Evolutionary conservation across 2,113 vertebrate genomes (phyloP).

Genomic region (Egretta garzetta): DNA sequence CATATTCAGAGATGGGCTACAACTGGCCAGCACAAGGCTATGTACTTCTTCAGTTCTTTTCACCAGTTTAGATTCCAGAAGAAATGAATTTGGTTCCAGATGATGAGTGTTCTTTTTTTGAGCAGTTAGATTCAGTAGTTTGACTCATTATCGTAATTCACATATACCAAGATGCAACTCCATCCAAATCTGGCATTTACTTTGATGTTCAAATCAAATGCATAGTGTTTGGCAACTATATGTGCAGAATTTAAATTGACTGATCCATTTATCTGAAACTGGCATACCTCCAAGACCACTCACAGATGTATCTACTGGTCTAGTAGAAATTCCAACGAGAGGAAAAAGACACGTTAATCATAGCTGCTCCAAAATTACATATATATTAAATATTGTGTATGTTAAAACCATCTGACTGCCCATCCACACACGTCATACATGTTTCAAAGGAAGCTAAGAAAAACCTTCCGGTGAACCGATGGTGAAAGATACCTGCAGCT

Average conservation of each 20-base stretch:
- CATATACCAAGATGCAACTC: constrained; percentile 29
- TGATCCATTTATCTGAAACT: constrained; percentile 51
- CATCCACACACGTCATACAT: background rate
- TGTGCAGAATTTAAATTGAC: constrained; percentile 49
- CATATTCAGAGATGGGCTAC: background rate
- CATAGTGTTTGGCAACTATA: constrained; percentile 52
- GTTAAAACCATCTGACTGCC: background rate
- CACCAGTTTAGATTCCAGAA: background rate
- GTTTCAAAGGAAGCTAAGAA: background rate
- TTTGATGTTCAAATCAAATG: constrained; percentile 55
- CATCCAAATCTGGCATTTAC: constrained; percentile 51
- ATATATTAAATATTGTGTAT: background rate
- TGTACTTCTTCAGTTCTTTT: background rate
- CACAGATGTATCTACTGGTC: constrained; percentile 35
- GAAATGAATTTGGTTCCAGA: constrained; percentile 6
- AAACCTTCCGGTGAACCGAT: background rate
- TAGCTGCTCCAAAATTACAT: background rate
- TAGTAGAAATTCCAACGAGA: background rate
- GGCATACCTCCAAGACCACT: constrained; percentile 20
- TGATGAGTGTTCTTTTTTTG: constrained; percentile 44
- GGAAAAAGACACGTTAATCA: background rate
- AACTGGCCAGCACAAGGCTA: background rate
- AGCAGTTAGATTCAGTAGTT: constrained; percentile 32
- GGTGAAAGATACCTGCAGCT: background rate
- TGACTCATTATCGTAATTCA: constrained; percentile 37